Percentiles rank a stretch among this genome's conserved stretches.
Evolutionary conservation across 1,140 invertebrate species (phyloP).

Genomic region (Nephila pilipes): DNA sequence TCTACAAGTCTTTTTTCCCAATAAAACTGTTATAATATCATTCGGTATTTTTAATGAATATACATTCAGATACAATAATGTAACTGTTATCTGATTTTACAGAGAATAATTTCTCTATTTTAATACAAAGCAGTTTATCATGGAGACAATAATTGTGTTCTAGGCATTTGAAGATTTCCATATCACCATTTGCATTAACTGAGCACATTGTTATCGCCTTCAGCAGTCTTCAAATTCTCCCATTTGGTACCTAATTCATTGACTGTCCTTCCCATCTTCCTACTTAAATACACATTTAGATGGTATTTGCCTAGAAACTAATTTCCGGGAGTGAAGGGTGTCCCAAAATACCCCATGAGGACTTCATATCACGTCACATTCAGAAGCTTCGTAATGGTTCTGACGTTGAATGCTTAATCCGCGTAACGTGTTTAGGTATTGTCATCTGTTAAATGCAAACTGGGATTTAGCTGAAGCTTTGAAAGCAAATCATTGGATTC

Average conservation of each 20-base stretch:
- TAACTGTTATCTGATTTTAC: background rate
- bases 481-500: conserved; percentile 21
- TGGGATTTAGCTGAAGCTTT: background rate
- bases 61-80: background rate
- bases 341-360: background rate
- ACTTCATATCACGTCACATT: conserved; percentile 38
- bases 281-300: conserved; percentile 39
- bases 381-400: background rate
- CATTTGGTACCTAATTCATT: conserved; percentile 15
- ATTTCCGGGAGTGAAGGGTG: conserved; percentile 18
- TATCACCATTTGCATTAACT: conserved; percentile 26
- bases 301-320: conserved; percentile 28
- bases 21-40: background rate
- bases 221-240: conserved; percentile 34
- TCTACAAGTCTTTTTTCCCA: too few species aligned
- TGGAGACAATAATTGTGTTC: background rate
- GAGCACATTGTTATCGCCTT: conserved; percentile 31
- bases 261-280: background rate
- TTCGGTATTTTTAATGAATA: background rate
- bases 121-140: background rate
- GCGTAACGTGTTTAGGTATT: conserved; percentile 33
- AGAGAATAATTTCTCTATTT: background rate
- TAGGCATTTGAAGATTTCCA: background rate
- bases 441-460: background rate
- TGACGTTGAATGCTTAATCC: conserved; percentile 27